A percentile compares a stretch with the other conserved stretches of the same genome.
phyloP scores from a whole-genome alignment of 2,888 invertebrate species.

The Chymomyza fuscimana region DNA sequence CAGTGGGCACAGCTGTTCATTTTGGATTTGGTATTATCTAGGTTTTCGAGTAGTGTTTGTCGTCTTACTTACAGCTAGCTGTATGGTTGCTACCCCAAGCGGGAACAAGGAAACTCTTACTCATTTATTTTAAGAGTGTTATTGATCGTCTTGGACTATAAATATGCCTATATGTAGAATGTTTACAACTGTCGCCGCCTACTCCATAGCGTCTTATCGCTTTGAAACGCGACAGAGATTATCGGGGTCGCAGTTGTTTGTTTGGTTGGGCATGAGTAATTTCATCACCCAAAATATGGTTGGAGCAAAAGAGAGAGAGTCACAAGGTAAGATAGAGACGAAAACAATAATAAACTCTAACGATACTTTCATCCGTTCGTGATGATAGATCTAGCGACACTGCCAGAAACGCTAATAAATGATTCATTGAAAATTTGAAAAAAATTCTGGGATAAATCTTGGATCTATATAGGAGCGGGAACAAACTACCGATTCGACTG shows the following conservation, averaged over 20 bases:
- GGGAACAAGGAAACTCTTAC: neutral
- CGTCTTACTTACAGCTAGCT: neutral
- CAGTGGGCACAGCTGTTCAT: neutral
- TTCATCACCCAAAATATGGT: constrained; percentile 41
- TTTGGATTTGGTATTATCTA: neutral
- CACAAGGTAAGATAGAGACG: neutral
- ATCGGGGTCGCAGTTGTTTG: constrained; percentile 51
- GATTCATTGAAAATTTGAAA: neutral
- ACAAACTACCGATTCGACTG: neutral
- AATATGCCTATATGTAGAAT: constrained; percentile 50
- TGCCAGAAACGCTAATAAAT: neutral
- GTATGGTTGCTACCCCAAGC: neutral
- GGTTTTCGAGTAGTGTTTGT: neutral
- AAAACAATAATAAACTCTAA: neutral
- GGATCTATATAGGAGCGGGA: neutral
- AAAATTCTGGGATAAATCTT: neutral
- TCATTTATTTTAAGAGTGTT: constrained; percentile 18
- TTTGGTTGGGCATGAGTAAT: constrained; percentile 47
- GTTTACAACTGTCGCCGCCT: constrained; percentile 29
- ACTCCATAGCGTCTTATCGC: constrained; percentile 18
- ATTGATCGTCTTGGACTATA: constrained; percentile 51
- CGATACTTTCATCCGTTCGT: neutral
- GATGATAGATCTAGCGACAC: neutral
- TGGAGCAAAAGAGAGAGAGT: neutral
- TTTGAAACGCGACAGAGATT: constrained; percentile 32